phyloP scores from a whole-genome alignment of 2,888 invertebrate species.

The Piscicola geometra region DNA sequence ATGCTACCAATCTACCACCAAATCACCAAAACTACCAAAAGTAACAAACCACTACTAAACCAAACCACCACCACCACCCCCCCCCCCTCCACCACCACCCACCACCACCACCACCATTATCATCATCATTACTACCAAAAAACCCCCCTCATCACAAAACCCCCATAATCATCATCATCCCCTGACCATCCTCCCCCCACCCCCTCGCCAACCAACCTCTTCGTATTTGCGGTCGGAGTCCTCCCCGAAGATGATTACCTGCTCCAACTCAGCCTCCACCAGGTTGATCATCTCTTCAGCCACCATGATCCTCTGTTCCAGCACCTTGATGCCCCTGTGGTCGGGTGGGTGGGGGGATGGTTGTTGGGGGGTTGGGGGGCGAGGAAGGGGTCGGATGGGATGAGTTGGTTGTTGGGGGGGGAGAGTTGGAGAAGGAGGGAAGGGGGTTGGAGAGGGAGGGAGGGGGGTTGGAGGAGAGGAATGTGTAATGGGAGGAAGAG shows the following conservation, averaged over 20 bases:
- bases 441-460: too few species aligned
- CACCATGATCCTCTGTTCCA: conserved; percentile 98
- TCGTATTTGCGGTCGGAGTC: conserved; percentile 99
- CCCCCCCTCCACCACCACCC: not conserved
- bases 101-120: not conserved
- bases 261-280: conserved; percentile 68
- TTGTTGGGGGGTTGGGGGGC: not conserved
- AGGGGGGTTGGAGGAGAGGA: not conserved
- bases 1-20: too few species aligned
- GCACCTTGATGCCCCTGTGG: conserved; percentile 82
- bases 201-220: conserved; percentile 87
- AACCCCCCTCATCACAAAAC: conserved; percentile 72
- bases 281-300: conserved; percentile 95
- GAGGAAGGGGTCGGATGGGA: too few species aligned
- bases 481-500: not conserved
- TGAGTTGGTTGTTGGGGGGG: too few species aligned
- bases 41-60: not conserved
- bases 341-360: not conserved
- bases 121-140: not conserved
- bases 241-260: conserved; percentile 98
- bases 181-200: too few species aligned
- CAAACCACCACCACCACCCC: not conserved
- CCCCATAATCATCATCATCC: not conserved
- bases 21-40: not conserved
- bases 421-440: too few species aligned